Percentiles rank a stretch among this genome's conserved stretches.
These are phyloP conservation scores for Nemotelus nigrinus DNA, from an alignment of 2,888 invertebrate genomes.

Conservation along the genomic window DNA sequence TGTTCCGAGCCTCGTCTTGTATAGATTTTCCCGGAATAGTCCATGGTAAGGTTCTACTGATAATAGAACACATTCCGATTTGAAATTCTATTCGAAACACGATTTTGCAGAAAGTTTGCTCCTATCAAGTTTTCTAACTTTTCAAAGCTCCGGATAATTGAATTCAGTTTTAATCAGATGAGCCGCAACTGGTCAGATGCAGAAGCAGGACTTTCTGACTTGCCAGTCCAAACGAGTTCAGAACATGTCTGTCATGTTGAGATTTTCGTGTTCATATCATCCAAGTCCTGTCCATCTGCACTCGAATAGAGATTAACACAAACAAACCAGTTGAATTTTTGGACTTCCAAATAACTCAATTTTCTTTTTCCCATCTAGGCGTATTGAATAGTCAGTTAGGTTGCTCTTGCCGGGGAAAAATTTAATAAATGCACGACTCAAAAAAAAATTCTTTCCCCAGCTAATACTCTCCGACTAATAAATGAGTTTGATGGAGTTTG, in stretches of 20 bases:
- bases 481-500: neutral
- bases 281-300: neutral
- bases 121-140: neutral
- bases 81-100: neutral
- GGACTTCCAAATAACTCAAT: constrained; percentile 6
- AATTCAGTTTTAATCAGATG: neutral
- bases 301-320: neutral
- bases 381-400: neutral
- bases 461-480: neutral
- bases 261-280: constrained; percentile 13
- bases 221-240: neutral
- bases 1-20: neutral
- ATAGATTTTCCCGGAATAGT: neutral
- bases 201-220: neutral
- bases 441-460: neutral
- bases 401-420: neutral
- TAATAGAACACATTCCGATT: neutral
- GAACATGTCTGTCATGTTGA: neutral
- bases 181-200: neutral
- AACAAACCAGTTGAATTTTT: neutral
- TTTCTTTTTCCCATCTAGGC: neutral
- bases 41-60: neutral
- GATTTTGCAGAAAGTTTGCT: neutral
- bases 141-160: neutral
- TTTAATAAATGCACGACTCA: neutral